phyloP scores from a whole-genome alignment of 2,797 vertebrate genomes.

The Argentina silus region DNA sequence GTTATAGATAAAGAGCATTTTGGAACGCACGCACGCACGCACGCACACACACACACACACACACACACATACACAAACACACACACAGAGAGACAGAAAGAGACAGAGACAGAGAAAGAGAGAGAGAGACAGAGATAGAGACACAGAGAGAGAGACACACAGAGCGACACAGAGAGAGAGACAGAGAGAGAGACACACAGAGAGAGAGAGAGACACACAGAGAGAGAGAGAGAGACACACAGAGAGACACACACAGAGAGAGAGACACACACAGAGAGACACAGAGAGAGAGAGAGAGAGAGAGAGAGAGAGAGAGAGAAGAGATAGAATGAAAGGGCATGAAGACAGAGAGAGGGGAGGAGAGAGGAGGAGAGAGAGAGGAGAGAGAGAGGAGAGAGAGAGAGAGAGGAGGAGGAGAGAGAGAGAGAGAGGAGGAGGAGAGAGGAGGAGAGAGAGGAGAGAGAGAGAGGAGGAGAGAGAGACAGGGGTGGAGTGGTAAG shows the following conservation, averaged over 20 bases:
- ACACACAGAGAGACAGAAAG: not conserved
- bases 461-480: constrained; percentile 9
- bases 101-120: not conserved
- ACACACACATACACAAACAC: no score
- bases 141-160: not conserved
- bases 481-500: constrained; percentile 7
- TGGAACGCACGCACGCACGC: no score
- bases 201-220: constrained; percentile 36
- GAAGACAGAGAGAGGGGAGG: no score
- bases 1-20: not conserved
- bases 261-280: constrained; percentile 25
- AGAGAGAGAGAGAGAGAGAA: constrained; percentile 50
- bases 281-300: constrained; percentile 42
- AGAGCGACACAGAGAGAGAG: constrained; percentile 34
- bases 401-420: no score
- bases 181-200: constrained; percentile 56
- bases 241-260: constrained; percentile 43
- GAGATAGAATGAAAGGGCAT: no score
- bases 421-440: constrained; percentile 38
- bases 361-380: no score
- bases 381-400: no score
- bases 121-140: not conserved
- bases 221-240: constrained; percentile 3
- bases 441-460: constrained; percentile 61
- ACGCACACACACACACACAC: no score